Evolutionary conservation across 2,113 vertebrate species (phyloP).

Genomic region (Antigone vipio): DNA sequence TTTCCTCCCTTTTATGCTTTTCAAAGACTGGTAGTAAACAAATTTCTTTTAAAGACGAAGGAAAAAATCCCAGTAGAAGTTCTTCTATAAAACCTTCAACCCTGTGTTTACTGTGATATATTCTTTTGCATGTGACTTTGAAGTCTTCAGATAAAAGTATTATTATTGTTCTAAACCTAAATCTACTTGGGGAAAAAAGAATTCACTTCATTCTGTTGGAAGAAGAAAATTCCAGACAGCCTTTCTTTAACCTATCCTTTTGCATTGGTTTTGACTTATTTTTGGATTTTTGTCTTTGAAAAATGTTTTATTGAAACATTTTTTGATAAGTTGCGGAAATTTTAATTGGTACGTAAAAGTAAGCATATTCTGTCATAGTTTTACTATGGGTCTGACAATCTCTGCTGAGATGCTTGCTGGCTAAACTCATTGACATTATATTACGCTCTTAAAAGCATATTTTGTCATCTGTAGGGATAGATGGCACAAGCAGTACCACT

Average conservation of each 20-base stretch:
- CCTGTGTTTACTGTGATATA: slow-evolving; percentile 48
- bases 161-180: slow-evolving; percentile 62
- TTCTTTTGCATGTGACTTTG: slow-evolving; percentile 62
- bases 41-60: slow-evolving; percentile 48
- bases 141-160: slow-evolving; percentile 67
- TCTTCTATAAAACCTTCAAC: slow-evolving; percentile 61
- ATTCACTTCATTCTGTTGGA: background rate
- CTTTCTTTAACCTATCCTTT: background rate
- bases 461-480: background rate
- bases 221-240: background rate
- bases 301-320: slow-evolving; percentile 19
- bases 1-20: slow-evolving; percentile 63
- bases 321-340: background rate
- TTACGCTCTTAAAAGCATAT: background rate
- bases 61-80: slow-evolving; percentile 5
- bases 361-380: background rate
- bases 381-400: background rate
- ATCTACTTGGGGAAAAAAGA: slow-evolving; percentile 5
- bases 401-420: background rate
- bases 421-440: background rate
- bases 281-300: background rate
- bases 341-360: slow-evolving; percentile 8
- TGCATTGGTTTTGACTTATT: background rate
- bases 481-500: background rate
- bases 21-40: slow-evolving; percentile 64